A percentile compares a stretch with the other conserved stretches of the same genome.
phyloP scores from a whole-genome alignment of 1,140 invertebrate species.

The Drosophila busckii region DNA sequence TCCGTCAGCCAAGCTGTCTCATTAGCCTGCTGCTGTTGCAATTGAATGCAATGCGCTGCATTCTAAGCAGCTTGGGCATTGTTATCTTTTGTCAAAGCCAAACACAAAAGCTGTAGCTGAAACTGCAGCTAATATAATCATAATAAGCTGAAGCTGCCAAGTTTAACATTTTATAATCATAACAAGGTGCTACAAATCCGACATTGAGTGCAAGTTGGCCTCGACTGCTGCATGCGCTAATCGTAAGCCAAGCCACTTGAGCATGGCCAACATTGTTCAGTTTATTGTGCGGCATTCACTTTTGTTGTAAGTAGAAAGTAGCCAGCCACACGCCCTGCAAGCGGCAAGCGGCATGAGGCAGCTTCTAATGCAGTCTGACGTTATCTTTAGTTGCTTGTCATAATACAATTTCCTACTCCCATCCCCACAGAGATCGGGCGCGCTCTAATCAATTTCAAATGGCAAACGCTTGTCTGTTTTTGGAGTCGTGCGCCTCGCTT shows the following conservation, averaged over 20 bases:
- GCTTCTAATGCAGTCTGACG: constrained; percentile 52
- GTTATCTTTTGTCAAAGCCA: constrained; percentile 29
- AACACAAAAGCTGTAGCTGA: constrained; percentile 22
- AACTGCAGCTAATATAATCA: constrained; percentile 40
- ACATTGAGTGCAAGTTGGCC: no score
- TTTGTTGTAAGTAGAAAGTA: neutral
- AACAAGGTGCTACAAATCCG: constrained; percentile 41
- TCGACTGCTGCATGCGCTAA: no score
- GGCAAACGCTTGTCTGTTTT: constrained; percentile 21
- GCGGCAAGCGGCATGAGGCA: constrained; percentile 3
- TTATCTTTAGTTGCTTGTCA: constrained; percentile 58
- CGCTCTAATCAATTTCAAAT: constrained; percentile 72
- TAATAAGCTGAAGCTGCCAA: constrained; percentile 4
- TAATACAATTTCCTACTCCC: constrained; percentile 29
- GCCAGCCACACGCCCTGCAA: neutral
- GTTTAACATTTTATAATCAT: constrained; percentile 63
- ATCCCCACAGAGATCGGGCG: no score
- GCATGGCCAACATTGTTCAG: constrained; percentile 9
- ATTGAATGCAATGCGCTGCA: constrained; percentile 52
- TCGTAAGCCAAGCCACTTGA: constrained; percentile 17
- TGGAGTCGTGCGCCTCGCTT: constrained; percentile 56
- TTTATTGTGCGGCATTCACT: constrained; percentile 14
- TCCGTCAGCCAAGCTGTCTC: constrained; percentile 60
- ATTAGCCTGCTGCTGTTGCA: constrained; percentile 49
- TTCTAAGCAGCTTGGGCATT: constrained; percentile 57